Evolutionary conservation across 1,140 invertebrate genomes (phyloP), one percentile per base, ranked within the genome.

Genomic region (Protaetia brevitarsis): DNA sequence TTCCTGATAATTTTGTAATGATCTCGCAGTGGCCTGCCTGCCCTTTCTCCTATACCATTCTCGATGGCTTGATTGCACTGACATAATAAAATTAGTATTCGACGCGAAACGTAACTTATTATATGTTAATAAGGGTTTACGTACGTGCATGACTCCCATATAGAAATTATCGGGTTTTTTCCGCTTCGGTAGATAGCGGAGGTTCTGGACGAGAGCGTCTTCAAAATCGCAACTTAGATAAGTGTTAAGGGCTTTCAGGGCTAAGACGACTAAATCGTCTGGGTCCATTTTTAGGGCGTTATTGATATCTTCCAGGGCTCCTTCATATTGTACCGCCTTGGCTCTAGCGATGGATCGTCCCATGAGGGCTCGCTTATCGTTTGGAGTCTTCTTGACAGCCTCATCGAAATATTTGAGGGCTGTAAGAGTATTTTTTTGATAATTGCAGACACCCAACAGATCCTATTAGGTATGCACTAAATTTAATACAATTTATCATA

Each of bases 201-300:
- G 78, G 69, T 84, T 84, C 71, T 81, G 79, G 2, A 84, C 80
- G 3, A 84, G 72, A 0, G 80, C 82, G 66, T 80, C 76, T 71
- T 84, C 83, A 71, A 84, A 84, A 65, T 84, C 82, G 19, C 81
- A 81, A 76, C 79, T 81, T 1, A 82, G 78, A 66, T 83, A 84
- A 69, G 82, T 79, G n/a, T 81, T 81, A 1, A 80, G 75, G n/a
- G 81, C 76, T 72, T 82, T 81, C 74, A 82, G 80, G 31, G 82
- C 82, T 11, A 77, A 70, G 2, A 80, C 78, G 28, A 74, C 78
- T 74, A 83, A 78, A 68, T 82, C 80, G 2, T 72, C 71, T 3
- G 80, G 79, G 63, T 80, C 78, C 3, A 82, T 61, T 66, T 78
- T 76, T 10, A 83, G 75, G 4, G 82, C 82, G 56, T 79, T 74